These are phyloP conservation scores for Mastigias papua DNA, from an alignment of 30 jellyfish, hydroid and myxozoan genomes.

Conservation along the genomic window DNA sequence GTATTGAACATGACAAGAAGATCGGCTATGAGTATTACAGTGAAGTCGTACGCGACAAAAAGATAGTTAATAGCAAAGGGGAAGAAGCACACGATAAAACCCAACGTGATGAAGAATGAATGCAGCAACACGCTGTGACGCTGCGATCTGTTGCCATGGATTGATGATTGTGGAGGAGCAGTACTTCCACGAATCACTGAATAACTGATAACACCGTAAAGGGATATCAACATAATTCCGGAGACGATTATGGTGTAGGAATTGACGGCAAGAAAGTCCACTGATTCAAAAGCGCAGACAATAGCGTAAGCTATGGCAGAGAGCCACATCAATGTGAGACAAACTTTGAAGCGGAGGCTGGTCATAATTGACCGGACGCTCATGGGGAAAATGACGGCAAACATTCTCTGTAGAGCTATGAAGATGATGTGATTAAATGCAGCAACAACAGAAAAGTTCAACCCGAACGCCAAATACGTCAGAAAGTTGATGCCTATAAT, in stretches of 20 bases:
- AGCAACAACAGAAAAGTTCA: conserved; percentile 37
- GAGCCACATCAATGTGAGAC: conserved; percentile 17
- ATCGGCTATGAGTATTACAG: conserved; percentile 14
- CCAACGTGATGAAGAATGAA: conserved; percentile 41
- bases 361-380: conserved; percentile 1
- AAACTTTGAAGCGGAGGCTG: conserved; percentile 8
- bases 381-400: conserved; percentile 38
- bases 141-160: conserved; percentile 1
- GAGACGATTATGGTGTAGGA: conserved; percentile 9
- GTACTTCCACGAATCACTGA: not conserved
- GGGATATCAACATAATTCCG: not conserved
- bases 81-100: conserved; percentile 31
- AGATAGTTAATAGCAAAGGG: conserved; percentile 51
- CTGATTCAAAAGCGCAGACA: conserved; percentile 1
- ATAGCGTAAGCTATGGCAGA: conserved; percentile 15
- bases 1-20: conserved; percentile 29
- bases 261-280: conserved; percentile 31
- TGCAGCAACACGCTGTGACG: conserved; percentile 34
- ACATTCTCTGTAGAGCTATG: conserved; percentile 47
- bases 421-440: conserved; percentile 41
- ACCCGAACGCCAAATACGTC: not conserved
- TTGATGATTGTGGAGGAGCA: not conserved
- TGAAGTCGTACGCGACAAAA: conserved; percentile 3
- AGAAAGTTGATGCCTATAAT: not conserved
- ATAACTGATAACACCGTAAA: conserved; percentile 16